Evolutionary conservation across 1,140 invertebrate species (phyloP).

Genomic region (Oryctes rhinoceros): DNA sequence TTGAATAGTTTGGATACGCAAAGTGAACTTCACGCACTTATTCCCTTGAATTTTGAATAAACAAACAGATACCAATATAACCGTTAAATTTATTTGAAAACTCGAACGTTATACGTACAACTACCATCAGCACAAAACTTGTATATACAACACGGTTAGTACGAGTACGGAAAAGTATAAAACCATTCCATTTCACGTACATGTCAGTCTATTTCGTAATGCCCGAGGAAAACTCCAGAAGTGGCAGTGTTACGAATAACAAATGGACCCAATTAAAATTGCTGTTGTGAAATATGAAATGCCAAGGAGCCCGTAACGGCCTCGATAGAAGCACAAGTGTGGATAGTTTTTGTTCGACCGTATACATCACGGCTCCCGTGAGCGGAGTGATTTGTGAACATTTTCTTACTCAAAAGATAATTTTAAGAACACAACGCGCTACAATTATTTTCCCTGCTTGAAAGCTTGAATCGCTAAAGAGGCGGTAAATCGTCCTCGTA

Average conservation of each 20-base stretch:
- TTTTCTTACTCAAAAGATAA: constrained; percentile 4
- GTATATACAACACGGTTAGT: too few species aligned
- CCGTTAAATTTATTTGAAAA: too few species aligned
- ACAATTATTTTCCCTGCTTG: background rate
- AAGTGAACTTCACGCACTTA: too few species aligned
- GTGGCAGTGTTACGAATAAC: constrained; percentile 21
- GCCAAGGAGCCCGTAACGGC: constrained; percentile 21
- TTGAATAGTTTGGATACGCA: too few species aligned
- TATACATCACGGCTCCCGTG: constrained; percentile 5
- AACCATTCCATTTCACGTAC: background rate
- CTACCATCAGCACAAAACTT: too few species aligned
- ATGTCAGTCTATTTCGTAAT: constrained; percentile 5
- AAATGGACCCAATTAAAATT: constrained; percentile 34
- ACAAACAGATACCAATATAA: too few species aligned
- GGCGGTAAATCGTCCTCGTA: background rate
- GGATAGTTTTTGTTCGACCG: constrained; percentile 5
- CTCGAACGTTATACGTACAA: too few species aligned
- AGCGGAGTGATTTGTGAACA: background rate
- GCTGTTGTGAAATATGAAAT: constrained; percentile 35
- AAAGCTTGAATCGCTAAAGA: background rate
- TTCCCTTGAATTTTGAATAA: too few species aligned
- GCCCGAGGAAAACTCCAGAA: constrained; percentile 19
- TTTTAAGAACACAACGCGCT: constrained; percentile 14
- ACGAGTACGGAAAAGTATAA: background rate
- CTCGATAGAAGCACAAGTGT: constrained; percentile 29